Evolutionary conservation across 2,888 invertebrate species (phyloP).

Genomic region (Stenodera caucasica): DNA sequence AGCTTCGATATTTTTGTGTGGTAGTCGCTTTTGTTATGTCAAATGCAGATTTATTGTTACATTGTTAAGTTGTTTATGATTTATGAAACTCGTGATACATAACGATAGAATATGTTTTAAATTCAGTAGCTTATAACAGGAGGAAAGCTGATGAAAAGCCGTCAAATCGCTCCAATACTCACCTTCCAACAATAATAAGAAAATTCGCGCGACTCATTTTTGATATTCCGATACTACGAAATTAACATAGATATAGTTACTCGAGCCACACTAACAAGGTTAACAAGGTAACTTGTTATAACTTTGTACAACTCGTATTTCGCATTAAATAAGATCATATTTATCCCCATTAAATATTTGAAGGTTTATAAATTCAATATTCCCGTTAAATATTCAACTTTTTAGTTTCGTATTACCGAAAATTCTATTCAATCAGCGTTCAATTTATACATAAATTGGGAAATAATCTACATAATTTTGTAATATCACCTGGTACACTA

Average conservation of each 20-base stretch:
- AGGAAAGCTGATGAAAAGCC: conserved; percentile 14
- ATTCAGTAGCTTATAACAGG: conserved; percentile 11
- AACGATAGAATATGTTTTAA: conserved; percentile 20
- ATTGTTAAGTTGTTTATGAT: conserved; percentile 30
- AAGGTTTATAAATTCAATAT: neutral
- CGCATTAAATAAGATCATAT: neutral
- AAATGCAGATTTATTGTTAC: conserved; percentile 30
- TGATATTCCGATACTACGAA: no score
- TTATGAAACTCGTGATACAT: conserved; percentile 25
- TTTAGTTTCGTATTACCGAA: neutral
- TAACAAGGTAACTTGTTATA: neutral
- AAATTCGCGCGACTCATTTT: no score
- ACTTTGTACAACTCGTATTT: neutral
- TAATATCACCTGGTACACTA: neutral
- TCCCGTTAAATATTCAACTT: no score
- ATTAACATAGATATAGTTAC: neutral
- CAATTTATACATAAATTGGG: neutral
- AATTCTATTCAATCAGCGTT: neutral
- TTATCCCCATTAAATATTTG: neutral
- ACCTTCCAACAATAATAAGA: neutral
- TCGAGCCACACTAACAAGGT: neutral
- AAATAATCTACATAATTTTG: neutral
- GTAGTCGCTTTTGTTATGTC: conserved; percentile 27
- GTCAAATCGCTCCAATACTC: conserved; percentile 16
- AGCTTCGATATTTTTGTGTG: neutral